Conservation (phyloP, 2,113 vertebrate species). For the Elephas maximus region DNA sequence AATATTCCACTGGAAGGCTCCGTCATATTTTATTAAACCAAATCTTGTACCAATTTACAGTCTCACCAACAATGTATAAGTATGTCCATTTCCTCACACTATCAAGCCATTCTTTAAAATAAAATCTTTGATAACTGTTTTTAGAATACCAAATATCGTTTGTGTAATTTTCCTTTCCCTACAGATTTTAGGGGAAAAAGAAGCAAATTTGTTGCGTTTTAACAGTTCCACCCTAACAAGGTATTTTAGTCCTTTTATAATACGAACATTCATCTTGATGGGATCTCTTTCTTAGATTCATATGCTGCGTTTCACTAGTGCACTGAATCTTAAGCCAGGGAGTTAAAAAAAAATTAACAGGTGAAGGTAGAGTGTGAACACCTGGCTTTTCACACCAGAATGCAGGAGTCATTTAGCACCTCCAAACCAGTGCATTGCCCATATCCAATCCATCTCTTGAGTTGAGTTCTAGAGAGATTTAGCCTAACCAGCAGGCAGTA, state of each 20-base stretch:
- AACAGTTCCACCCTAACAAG: conserved; percentile 28
- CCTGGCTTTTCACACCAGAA: background rate
- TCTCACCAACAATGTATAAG: conserved; percentile 17
- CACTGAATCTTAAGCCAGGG: conserved; percentile 20
- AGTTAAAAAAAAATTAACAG: background rate
- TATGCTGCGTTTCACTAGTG: conserved; percentile 19
- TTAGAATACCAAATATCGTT: background rate
- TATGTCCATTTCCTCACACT: conserved; percentile 32
- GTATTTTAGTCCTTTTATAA: conserved; percentile 63
- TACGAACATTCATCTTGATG: background rate
- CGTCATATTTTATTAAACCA: conserved; percentile 60
- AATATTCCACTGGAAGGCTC: conserved; percentile 44
- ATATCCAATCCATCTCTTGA: background rate
- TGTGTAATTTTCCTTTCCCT: conserved; percentile 40
- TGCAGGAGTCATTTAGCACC: background rate
- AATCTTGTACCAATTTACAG: conserved; percentile 38
- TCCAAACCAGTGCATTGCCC: background rate
- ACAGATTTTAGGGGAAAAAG: conserved; percentile 6
- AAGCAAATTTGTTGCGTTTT: conserved; percentile 2
- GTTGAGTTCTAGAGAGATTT: background rate
- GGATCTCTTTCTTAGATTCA: background rate
- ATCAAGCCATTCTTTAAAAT: conserved; percentile 47
- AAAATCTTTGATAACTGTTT: conserved; percentile 48
- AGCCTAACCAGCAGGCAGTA: background rate
- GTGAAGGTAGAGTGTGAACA: conserved; percentile 1